A percentile compares a stretch with the other conserved stretches of the same genome.
Evolutionary conservation across 1,140 invertebrate species (phyloP).

Genomic region (Drosophila lini): DNA sequence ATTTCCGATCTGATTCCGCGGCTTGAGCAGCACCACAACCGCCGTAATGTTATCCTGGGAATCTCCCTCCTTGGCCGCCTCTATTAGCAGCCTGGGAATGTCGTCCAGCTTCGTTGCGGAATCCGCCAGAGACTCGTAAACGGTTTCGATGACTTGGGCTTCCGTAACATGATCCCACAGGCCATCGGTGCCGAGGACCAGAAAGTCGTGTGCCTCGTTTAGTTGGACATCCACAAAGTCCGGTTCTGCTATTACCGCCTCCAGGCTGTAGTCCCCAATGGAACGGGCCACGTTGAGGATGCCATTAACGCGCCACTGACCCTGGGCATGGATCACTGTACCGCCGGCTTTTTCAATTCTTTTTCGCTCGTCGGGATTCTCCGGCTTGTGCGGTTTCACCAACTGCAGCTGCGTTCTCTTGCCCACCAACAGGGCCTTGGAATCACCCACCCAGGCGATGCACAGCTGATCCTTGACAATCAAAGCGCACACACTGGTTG

Average conservation of each 20-base stretch:
- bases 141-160: slow-evolving; percentile 85
- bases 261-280: slow-evolving; percentile 77
- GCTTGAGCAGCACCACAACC: slow-evolving; percentile 73
- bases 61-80: slow-evolving; percentile 74
- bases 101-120: slow-evolving; percentile 64
- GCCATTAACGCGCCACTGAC: slow-evolving; percentile 81
- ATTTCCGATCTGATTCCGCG: slow-evolving; percentile 55
- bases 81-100: slow-evolving; percentile 75
- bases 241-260: slow-evolving; percentile 92
- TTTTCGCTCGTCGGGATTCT: slow-evolving; percentile 64
- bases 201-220: slow-evolving; percentile 93
- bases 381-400: slow-evolving; percentile 94
- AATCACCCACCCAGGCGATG: slow-evolving; percentile 97
- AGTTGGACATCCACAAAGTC: slow-evolving; percentile 91
- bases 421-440: slow-evolving; percentile 93
- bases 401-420: slow-evolving; percentile 85
- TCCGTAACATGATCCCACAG: slow-evolving; percentile 94
- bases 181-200: slow-evolving; percentile 96
- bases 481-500: slow-evolving; percentile 92
- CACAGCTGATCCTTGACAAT: slow-evolving; percentile 88
- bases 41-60: slow-evolving; percentile 80
- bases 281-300: slow-evolving; percentile 81
- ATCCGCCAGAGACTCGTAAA: slow-evolving; percentile 75
- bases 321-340: slow-evolving; percentile 71
- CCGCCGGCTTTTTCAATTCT: slow-evolving; percentile 71